A percentile compares a stretch with the other conserved stretches of the same genome.
Conservation (phyloP, 2,113 vertebrate species). For the Lamprologus speciosus region DNA sequence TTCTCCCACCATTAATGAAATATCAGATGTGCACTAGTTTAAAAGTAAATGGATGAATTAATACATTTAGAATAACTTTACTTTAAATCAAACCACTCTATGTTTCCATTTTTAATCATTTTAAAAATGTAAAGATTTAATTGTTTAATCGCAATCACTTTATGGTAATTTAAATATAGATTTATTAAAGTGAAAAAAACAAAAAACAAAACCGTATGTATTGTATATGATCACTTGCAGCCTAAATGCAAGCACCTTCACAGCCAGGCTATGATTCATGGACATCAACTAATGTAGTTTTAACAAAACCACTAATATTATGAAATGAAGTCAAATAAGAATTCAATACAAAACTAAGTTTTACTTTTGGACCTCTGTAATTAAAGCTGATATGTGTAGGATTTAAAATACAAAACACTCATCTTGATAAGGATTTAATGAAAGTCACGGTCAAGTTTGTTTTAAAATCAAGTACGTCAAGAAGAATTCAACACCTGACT, state of each 20-base stretch:
- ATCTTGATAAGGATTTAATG: not conserved
- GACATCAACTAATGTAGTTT: not conserved
- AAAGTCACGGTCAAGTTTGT: not conserved
- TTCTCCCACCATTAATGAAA: not conserved
- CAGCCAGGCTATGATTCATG: not conserved
- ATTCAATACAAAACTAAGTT: not conserved
- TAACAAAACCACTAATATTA: not conserved
- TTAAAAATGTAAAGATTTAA: not conserved
- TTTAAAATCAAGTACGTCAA: not conserved
- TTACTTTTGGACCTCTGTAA: not conserved
- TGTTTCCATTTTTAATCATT: not conserved
- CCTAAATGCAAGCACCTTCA: not conserved
- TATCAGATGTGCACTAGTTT: not conserved
- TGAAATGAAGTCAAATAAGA: not conserved
- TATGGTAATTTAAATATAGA: not conserved
- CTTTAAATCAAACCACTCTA: not conserved
- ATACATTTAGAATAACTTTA: not conserved
- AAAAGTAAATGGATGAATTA: not conserved
- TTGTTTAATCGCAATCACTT: accelerated
- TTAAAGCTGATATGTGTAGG: not conserved
- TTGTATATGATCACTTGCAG: accelerated
- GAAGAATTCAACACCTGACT: not conserved
- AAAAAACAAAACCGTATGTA: not conserved
- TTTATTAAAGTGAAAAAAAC: not conserved
- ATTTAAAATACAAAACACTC: not conserved